Evolutionary conservation across 2,113 vertebrate species (phyloP).

Genomic region (Geothlypis trichas): DNA sequence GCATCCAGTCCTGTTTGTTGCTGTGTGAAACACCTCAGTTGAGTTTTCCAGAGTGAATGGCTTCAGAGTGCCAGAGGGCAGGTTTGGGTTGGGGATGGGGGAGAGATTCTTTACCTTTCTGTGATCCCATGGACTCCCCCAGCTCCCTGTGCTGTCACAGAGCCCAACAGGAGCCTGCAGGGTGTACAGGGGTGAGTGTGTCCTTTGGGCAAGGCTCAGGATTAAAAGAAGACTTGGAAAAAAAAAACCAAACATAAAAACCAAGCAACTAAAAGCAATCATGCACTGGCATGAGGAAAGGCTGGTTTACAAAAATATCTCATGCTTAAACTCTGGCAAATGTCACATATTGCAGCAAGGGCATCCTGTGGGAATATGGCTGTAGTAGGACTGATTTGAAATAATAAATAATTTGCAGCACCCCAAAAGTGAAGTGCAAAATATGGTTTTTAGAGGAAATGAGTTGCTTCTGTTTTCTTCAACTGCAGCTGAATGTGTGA

Average conservation of each 20-base stretch:
- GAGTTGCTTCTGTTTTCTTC: neutral
- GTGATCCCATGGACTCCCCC: neutral
- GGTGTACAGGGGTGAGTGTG: neutral
- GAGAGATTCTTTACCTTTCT: neutral
- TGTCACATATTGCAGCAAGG: neutral
- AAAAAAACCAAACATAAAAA: neutral
- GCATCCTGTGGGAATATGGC: neutral
- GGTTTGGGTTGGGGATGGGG: neutral
- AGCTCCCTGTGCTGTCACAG: accelerated
- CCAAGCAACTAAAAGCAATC: neutral
- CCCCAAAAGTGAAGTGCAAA: neutral
- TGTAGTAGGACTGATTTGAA: neutral
- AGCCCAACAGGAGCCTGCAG: neutral
- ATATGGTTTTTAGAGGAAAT: neutral
- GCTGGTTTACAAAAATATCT: conserved; percentile 13
- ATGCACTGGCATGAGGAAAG: neutral
- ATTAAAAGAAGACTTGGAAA: neutral
- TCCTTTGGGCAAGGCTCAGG: neutral
- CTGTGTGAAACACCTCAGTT: neutral
- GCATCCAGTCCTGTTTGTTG: neutral
- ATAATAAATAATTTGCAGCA: neutral
- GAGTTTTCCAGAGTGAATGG: neutral
- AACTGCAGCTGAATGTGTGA: neutral
- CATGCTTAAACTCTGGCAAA: conserved; percentile 20
- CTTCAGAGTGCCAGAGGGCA: neutral